phyloP scores from a whole-genome alignment of 1,140 invertebrate species.

The Aphis craccivora region DNA sequence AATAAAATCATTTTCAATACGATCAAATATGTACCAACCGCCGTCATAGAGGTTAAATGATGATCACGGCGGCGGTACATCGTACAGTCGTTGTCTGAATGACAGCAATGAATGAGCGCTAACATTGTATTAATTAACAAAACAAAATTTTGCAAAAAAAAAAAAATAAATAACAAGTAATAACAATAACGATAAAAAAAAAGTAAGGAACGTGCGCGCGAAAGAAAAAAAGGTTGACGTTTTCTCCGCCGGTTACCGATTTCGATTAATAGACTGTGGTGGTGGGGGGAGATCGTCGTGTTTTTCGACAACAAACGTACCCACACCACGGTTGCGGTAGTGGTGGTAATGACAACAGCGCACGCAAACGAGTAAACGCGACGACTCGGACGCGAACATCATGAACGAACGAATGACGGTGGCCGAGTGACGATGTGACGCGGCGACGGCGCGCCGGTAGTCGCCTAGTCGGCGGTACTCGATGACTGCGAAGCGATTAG shows the following conservation, averaged over 20 bases:
- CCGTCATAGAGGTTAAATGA: neutral
- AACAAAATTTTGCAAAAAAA: neutral
- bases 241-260: neutral
- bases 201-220: neutral
- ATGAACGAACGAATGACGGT: neutral
- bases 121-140: neutral
- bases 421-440: neutral
- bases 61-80: neutral
- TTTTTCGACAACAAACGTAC: neutral
- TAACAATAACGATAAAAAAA: neutral
- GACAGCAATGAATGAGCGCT: too few species aligned
- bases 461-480: neutral
- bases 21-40: conserved; percentile 1
- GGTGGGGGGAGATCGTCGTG: neutral
- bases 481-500: conserved; percentile 28
- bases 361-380: neutral
- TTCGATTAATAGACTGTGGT: neutral
- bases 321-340: neutral
- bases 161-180: neutral
- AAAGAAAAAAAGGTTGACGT: neutral
- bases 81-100: neutral
- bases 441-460: neutral
- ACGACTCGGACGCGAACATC: neutral
- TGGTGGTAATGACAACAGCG: neutral
- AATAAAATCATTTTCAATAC: neutral